These are phyloP conservation scores for Aplysina aerophoba DNA, from an alignment of 37 sponge, comb jelly and placozoan species.

Conservation along the genomic window DNA sequence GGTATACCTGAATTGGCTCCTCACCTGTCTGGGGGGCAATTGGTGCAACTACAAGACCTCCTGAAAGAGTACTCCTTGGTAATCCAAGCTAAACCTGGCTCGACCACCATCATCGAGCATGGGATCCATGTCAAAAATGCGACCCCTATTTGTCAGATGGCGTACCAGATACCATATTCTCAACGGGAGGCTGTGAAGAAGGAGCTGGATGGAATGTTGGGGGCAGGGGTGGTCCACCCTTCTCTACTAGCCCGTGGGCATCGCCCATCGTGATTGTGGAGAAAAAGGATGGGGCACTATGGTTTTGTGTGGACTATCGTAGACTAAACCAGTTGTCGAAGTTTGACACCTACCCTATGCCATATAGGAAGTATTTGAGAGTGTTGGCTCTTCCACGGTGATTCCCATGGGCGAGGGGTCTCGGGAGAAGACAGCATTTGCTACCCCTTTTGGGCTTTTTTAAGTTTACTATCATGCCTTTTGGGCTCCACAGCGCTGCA, in stretches of 20 bases:
- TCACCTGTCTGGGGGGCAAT: too few species aligned
- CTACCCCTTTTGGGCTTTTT: constrained; percentile 30
- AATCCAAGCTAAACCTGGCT: neutral
- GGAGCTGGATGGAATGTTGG: neutral
- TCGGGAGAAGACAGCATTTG: constrained; percentile 21
- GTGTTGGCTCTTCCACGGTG: neutral
- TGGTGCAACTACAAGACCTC: neutral
- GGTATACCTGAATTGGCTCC: too few species aligned
- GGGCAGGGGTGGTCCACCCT: constrained; percentile 13
- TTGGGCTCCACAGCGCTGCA: too few species aligned
- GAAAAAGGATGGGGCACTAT: constrained; percentile 21
- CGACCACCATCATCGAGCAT: neutral
- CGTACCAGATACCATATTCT: too few species aligned
- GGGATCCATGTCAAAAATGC: neutral
- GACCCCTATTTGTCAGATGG: neutral
- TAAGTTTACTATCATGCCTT: constrained; percentile 42
- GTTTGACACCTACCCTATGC: constrained; percentile 34
- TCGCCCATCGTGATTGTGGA: constrained; percentile 19
- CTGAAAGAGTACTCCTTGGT: neutral
- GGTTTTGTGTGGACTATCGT: constrained; percentile 40
- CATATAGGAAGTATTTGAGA: constrained; percentile 26
- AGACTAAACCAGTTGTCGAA: constrained; percentile 19
- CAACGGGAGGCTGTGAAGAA: neutral
- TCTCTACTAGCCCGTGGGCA: constrained; percentile 27
- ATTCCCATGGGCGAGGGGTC: constrained; percentile 1